phyloP scores from a whole-genome alignment of 92 coral and sea anemone genomes.

The Metridium senile region DNA sequence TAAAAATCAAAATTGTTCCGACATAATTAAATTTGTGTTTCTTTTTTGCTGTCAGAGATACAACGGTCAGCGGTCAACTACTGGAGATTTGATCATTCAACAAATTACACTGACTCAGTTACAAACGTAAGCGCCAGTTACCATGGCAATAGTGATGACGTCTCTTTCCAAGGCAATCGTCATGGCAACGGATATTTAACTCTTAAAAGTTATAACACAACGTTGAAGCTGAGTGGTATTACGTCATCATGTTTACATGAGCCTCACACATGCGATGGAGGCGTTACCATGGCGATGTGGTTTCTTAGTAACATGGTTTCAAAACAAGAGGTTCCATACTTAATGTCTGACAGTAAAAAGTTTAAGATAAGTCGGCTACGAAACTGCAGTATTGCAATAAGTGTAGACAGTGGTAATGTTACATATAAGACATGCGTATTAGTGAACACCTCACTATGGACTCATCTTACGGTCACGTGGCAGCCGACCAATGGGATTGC shows the following conservation, averaged over 20 bases:
- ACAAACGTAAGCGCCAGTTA: conserved; percentile 11
- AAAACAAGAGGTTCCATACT: background rate
- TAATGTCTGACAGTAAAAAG: background rate
- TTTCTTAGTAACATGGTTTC: background rate
- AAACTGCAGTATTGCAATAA: conserved; percentile 2
- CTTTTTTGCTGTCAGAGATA: conserved; percentile 11
- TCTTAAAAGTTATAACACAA: conserved; percentile 1
- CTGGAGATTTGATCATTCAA: conserved; percentile 45
- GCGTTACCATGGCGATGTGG: conserved; percentile 33
- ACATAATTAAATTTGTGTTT: too few relatives aligned
- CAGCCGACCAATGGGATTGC: background rate
- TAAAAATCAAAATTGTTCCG: too few relatives aligned
- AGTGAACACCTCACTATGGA: conserved; percentile 9
- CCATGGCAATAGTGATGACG: conserved; percentile 26
- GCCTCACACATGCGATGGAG: conserved; percentile 14
- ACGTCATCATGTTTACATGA: conserved; percentile 6
- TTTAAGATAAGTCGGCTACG: background rate
- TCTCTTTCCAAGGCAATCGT: conserved; percentile 14
- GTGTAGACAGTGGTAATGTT: background rate
- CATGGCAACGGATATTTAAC: conserved; percentile 20
- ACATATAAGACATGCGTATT: background rate
- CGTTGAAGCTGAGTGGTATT: conserved; percentile 10
- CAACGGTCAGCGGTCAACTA: conserved; percentile 37
- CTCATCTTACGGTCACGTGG: conserved; percentile 46
- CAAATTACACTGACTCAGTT: conserved; percentile 33